phyloP scores from a whole-genome alignment of 1,140 invertebrate genomes.

The Drosophila mayri region DNA sequence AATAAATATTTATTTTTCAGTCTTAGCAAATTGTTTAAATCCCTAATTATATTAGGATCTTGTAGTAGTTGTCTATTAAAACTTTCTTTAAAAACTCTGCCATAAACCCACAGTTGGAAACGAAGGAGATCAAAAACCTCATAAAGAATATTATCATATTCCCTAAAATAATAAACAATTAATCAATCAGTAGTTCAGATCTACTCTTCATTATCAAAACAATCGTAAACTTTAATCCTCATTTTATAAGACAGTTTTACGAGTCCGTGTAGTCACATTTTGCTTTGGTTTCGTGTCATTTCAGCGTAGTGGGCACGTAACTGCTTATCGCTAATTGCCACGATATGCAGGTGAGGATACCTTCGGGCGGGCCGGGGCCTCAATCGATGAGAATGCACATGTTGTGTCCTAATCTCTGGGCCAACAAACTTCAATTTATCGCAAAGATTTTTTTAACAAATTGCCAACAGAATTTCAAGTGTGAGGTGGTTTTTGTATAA shows the following conservation, averaged over 20 bases:
- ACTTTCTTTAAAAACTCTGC: neutral
- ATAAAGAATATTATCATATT: neutral
- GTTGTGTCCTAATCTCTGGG: conserved; percentile 23
- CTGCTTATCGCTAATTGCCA: conserved; percentile 49
- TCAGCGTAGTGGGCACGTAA: conserved; percentile 36
- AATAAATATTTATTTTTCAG: no score
- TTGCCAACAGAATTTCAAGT: conserved; percentile 18
- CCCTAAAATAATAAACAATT: neutral
- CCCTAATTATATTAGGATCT: neutral
- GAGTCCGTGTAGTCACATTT: neutral
- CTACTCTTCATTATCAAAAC: conserved; percentile 1
- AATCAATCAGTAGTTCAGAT: neutral
- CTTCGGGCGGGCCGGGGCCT: conserved; percentile 20
- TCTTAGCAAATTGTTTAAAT: no score
- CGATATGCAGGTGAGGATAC: conserved; percentile 36
- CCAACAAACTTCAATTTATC: neutral
- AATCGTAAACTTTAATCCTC: conserved; percentile 9
- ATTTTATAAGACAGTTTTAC: neutral
- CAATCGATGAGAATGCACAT: conserved; percentile 18
- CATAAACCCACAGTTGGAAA: neutral
- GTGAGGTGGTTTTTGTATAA: neutral
- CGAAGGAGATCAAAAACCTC: no score
- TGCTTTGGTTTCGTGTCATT: neutral
- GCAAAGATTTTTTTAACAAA: conserved; percentile 9
- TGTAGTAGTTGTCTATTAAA: neutral